phyloP scores from a whole-genome alignment of 92 coral and sea anemone genomes.

The Epizoanthus scotinus region DNA sequence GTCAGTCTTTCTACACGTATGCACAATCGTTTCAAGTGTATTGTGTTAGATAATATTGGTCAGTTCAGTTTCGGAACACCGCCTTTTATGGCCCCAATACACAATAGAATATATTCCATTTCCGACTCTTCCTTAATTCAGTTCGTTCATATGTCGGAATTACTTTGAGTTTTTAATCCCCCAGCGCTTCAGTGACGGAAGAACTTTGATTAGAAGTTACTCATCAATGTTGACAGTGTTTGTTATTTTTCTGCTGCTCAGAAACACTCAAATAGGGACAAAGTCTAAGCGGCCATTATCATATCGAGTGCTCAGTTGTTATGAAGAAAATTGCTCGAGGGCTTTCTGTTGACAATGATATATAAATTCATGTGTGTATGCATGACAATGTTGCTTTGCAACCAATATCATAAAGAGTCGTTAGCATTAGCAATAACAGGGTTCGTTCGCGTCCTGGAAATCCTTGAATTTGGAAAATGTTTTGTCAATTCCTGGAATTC shows the following conservation, averaged over 20 bases:
- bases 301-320: not conserved
- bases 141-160: constrained; percentile 1
- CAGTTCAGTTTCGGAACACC: not conserved
- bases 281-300: not conserved
- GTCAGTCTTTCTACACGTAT: not conserved
- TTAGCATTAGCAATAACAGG: too few relatives aligned
- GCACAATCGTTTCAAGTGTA: not conserved
- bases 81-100: constrained; percentile 12
- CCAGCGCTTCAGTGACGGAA: too few relatives aligned
- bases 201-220: too few relatives aligned
- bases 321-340: not conserved
- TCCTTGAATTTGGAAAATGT: too few relatives aligned
- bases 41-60: constrained; percentile 9
- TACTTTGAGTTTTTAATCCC: not conserved
- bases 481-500: too few relatives aligned
- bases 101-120: not conserved
- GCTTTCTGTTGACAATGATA: not conserved
- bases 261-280: not conserved
- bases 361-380: too few relatives aligned
- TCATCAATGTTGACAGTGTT: too few relatives aligned
- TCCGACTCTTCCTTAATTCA: not conserved
- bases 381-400: too few relatives aligned
- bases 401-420: too few relatives aligned
- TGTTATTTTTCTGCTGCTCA: not conserved
- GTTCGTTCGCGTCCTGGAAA: too few relatives aligned